These are phyloP conservation scores for Typhlichthys eigenmanni DNA, from an alignment of 2,797 vertebrate species.

Conservation along the genomic window DNA sequence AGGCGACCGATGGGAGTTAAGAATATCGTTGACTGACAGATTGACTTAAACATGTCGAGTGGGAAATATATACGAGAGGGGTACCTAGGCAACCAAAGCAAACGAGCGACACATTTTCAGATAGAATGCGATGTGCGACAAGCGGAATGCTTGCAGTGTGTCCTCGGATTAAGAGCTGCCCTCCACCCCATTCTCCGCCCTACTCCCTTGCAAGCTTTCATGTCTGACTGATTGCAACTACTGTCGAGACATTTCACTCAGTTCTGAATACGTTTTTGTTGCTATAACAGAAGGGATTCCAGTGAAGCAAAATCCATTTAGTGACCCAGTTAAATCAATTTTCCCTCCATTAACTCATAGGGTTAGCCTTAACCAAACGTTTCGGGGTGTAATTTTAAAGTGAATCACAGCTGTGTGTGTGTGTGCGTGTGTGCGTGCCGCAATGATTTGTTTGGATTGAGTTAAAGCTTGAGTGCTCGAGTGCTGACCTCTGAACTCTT, in stretches of 20 bases:
- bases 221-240: no score
- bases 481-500: neutral
- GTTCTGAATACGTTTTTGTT: neutral
- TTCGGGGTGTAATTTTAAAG: neutral
- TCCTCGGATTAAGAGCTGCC: no score
- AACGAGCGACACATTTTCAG: no score
- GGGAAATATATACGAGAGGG: no score
- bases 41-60: no score
- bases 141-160: no score
- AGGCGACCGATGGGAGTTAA: no score
- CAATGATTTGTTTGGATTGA: neutral
- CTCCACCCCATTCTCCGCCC: no score
- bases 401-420: neutral
- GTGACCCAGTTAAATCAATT: neutral
- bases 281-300: neutral
- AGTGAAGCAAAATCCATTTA: neutral
- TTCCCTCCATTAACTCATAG: neutral
- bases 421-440: neutral
- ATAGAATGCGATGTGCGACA: no score
- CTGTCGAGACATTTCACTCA: neutral
- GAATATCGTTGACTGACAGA: no score
- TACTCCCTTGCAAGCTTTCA: no score
- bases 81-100: no score
- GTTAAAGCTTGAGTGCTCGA: neutral
- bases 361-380: constrained; percentile 9